Percentiles rank a stretch among this genome's conserved stretches.
Evolutionary conservation across 2,888 invertebrate species (phyloP).

Genomic region (Callyntrura sp.): DNA sequence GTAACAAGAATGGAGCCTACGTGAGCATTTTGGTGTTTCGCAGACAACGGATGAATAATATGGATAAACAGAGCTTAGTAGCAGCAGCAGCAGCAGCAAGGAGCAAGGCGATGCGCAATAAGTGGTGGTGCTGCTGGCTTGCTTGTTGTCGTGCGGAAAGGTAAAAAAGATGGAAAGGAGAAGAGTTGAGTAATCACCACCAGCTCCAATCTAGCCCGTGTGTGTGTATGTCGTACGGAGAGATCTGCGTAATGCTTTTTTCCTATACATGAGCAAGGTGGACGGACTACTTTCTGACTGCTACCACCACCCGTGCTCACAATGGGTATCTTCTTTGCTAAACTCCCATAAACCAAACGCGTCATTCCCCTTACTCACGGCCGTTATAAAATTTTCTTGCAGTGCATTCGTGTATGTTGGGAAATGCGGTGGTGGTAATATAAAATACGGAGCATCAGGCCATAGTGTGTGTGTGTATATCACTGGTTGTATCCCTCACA

Average conservation of each 20-base stretch:
- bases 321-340: conserved; percentile 67
- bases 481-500: neutral
- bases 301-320: conserved; percentile 71
- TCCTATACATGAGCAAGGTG: conserved; percentile 61
- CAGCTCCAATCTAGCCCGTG: conserved; percentile 44
- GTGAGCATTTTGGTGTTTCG: neutral
- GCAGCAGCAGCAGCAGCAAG: neutral
- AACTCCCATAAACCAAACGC: conserved; percentile 73
- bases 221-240: neutral
- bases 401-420: conserved; percentile 1
- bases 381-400: conserved; percentile 68
- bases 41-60: too few species aligned
- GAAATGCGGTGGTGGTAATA: neutral
- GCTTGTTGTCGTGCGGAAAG: neutral
- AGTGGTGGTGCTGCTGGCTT: conserved; percentile 19
- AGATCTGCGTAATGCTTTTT: neutral
- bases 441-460: neutral
- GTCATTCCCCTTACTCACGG: conserved; percentile 76
- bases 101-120: conserved; percentile 67
- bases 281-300: conserved; percentile 43
- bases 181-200: conserved; percentile 65
- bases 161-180: neutral
- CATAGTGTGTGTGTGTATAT: neutral
- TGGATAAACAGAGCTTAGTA: too few species aligned
- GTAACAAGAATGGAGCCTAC: neutral